These are phyloP conservation scores for Ophion ellenae DNA, from an alignment of 2,888 invertebrate species.

Conservation along the genomic window DNA sequence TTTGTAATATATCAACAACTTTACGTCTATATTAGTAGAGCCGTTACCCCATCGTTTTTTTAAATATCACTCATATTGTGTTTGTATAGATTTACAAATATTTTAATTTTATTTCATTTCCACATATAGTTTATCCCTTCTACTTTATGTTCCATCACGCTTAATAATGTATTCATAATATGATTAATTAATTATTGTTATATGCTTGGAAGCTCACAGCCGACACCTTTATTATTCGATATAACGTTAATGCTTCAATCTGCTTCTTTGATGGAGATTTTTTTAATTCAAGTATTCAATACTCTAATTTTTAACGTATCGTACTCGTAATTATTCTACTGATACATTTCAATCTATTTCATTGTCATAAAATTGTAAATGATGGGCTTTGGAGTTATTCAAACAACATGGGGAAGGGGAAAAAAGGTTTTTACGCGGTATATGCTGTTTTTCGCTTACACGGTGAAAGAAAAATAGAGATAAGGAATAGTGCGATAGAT, in stretches of 20 bases:
- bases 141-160: constrained; percentile 29
- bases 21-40: constrained; percentile 47
- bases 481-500: too few species aligned
- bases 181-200: constrained; percentile 84
- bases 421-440: constrained; percentile 18
- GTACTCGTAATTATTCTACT: constrained; percentile 5
- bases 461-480: too few species aligned
- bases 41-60: constrained; percentile 39
- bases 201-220: constrained; percentile 84
- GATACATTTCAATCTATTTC: constrained; percentile 18
- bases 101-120: constrained; percentile 32
- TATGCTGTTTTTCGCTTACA: too few species aligned
- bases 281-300: constrained; percentile 21
- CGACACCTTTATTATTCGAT: constrained; percentile 80
- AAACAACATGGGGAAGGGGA: constrained; percentile 1
- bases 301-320: constrained; percentile 6
- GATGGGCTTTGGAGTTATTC: not conserved
- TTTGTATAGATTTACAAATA: constrained; percentile 46
- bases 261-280: constrained; percentile 48
- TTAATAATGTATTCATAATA: constrained; percentile 70
- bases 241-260: constrained; percentile 69
- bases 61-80: constrained; percentile 32
- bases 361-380: constrained; percentile 8
- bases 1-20: constrained; percentile 40
- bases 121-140: constrained; percentile 35